phyloP scores from a whole-genome alignment of 2,113 vertebrate species.

The Rhodinocichla rosea region DNA sequence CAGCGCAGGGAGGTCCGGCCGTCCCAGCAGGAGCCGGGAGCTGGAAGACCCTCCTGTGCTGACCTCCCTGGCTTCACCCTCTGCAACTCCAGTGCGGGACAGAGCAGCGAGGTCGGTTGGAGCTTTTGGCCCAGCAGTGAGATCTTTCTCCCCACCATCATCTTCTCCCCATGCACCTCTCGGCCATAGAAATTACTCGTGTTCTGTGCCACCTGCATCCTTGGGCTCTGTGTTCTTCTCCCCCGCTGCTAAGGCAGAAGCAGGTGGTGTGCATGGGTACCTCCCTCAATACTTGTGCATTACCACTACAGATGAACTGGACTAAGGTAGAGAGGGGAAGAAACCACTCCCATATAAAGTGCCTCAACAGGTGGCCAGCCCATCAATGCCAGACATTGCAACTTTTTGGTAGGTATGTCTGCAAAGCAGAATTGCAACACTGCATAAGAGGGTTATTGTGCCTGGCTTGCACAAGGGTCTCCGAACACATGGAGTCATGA shows the following conservation, averaged over 20 bases:
- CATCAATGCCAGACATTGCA: neutral
- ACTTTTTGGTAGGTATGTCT: neutral
- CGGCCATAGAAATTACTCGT: accelerated
- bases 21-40: neutral
- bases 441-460: neutral
- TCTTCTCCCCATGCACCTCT: neutral
- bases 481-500: neutral
- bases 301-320: neutral
- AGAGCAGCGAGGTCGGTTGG: neutral
- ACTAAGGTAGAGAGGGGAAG: neutral
- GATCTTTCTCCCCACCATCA: neutral
- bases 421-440: neutral
- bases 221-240: neutral
- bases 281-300: neutral
- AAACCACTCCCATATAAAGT: neutral
- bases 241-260: neutral
- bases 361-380: neutral
- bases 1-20: neutral
- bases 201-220: neutral
- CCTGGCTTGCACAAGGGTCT: neutral
- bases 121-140: neutral
- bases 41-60: neutral
- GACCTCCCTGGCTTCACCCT: neutral
- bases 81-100: neutral
- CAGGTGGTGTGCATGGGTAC: neutral